These are phyloP conservation scores for Pyrrhura leucotis DNA, from an alignment of 2,797 vertebrate genomes.

Conservation along the genomic window DNA sequence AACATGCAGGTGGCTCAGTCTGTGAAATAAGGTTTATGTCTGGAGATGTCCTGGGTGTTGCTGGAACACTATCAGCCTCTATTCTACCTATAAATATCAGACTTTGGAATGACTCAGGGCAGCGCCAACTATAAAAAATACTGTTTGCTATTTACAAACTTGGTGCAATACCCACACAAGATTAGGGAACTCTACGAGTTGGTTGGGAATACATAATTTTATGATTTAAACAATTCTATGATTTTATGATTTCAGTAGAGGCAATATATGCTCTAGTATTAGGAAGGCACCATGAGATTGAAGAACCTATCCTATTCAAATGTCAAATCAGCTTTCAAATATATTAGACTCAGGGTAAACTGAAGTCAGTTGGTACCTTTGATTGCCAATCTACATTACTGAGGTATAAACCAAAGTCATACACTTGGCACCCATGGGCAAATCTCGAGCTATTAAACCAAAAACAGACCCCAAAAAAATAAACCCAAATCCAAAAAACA, in stretches of 20 bases:
- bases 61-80: conserved; percentile 2
- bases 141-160: conserved; percentile 19
- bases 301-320: background rate
- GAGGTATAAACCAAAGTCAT: background rate
- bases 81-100: conserved; percentile 7
- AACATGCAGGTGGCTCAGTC: background rate
- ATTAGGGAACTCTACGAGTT: background rate
- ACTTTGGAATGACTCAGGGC: background rate
- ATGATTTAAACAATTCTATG: background rate
- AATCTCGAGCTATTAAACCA: background rate
- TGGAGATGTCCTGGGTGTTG: background rate
- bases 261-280: background rate
- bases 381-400: background rate
- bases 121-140: conserved; percentile 20
- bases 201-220: background rate
- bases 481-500: background rate
- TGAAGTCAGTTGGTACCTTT: background rate
- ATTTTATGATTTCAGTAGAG: background rate
- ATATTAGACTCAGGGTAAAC: background rate
- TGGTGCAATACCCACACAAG: background rate
- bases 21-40: conserved; percentile 27
- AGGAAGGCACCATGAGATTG: background rate
- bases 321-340: conserved; percentile 26
- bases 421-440: background rate
- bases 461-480: background rate